Base-by-base conservation (phyloP, 2,113 vertebrate genomes). In the Pelvicachromis taeniatus region DNA sequence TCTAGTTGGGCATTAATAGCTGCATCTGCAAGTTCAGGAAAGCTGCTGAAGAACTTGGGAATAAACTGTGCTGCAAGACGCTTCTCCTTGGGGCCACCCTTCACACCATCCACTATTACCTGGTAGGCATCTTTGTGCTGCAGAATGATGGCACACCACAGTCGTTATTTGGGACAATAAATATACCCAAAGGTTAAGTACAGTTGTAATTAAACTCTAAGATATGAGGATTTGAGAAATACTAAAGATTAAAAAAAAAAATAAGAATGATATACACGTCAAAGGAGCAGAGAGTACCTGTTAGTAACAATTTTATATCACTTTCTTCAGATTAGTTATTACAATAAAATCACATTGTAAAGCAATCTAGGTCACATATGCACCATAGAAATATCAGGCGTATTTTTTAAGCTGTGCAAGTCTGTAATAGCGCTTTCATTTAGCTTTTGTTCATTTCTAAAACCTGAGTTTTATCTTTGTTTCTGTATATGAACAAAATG, bases 111-210 rank as follows among this genome's bases (percentile, higher is more conserved):
- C 89, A 99, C 68, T 89, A 99, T 99, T 0, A 95, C 97, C 68
- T 99, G 98, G 92, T 99, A 99, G 0, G 98, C 97, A 96, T 99
- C 97, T 95, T 99, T 99, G 95, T 99, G 97, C 99, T 99, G 90
- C 42, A 93, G 91, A 78, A 77, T 65, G 61, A 65, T 8, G 61
- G 33, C 6, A 65, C 33, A 65, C 38, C 19, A 21, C 12, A 65
- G 33, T 38, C 2, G 6, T 65, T 65, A 65, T 19, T 65, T 63
- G 17, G 17, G 59, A 63, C 11, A 65, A 65, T 38, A 65, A 65
- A 65, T 65, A 23, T 42, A 70, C 65, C 21, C 40, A 21, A 70
- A 70, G 38, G 3, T 45, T 70, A 16, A 45, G 21, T 26, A 68
- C 23, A 45, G 65, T 16, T 70, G 1, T 7, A 45, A 40, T 42